Evolutionary conservation across 2,113 vertebrate genomes (phyloP), one percentile per base, ranked within the genome.

Genomic region (Bambusicola thoracicus): DNA sequence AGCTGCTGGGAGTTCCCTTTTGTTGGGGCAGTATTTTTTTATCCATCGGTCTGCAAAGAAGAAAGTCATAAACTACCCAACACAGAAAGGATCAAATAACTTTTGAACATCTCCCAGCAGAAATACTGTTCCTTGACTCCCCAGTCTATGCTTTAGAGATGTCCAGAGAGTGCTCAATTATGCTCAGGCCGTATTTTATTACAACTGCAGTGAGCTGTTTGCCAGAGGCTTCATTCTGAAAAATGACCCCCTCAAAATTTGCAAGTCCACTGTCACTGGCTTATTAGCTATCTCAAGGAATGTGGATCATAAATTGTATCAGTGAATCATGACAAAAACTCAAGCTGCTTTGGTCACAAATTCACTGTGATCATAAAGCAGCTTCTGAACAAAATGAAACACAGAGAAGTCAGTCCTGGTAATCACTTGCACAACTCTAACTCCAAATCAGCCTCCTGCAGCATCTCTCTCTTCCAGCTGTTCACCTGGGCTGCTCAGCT

Each of bases 131-230:
- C 58, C 67, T 67, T 48, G 79, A 22, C 70, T 92, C 91, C 83
- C 79, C 70, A 66, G 65, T 27, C 46, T 27, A 36, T 63, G 67
- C 49, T 95, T 95, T 87, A 95, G 69, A 74, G 66, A 66, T 66
- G 63, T 53, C 93, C 41, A 34, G 93, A 94, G 95, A 94, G 93
- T 38, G 40, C 53, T 96, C 92, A 88, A 62, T 93, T 96, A 90
- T 3, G 44, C 85, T 81, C 22, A 88, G 85, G 90, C 55, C 44
- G 6, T 79, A 92, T 79, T 95, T 94, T 93, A 93, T 93, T 90
- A 68, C 34, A 75, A 91, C 70, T 68, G 75, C 48, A 61, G 81
- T 4, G 53, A 94, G 62, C 81, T 73, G 55, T 85, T 85, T 85
- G 73, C 81, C 53, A 85, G 83, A 85, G 88, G 83, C 78, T 53